Conservation (phyloP, 2,797 vertebrate genomes). For the Trichosurus vulpecula region DNA sequence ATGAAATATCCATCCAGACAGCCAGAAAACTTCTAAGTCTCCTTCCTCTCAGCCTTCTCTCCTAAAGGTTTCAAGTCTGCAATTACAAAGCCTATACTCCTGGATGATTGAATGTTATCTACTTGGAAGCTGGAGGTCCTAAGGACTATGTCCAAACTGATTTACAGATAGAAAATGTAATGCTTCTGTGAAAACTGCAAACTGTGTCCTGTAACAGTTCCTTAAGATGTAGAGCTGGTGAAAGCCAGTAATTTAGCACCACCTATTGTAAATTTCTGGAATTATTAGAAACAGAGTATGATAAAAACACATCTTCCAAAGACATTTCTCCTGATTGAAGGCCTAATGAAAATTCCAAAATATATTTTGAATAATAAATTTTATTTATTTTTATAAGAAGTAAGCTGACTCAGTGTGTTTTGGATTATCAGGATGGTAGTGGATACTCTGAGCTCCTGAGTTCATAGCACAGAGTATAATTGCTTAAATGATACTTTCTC, state of each 20-base stretch:
- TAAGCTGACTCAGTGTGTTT: not conserved
- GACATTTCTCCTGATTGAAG: not conserved
- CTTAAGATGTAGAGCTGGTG: conserved; percentile 42
- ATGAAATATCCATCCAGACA: not conserved
- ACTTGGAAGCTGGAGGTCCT: not conserved
- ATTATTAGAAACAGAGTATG: not conserved
- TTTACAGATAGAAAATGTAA: not conserved
- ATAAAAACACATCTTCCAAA: not conserved
- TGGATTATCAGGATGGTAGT: not conserved
- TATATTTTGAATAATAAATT: not conserved
- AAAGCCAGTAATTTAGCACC: not conserved
- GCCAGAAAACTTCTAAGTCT: not conserved
- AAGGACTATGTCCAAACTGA: not conserved
- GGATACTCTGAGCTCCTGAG: not conserved
- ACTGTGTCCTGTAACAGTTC: not conserved
- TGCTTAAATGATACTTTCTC: not conserved
- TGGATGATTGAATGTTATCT: not conserved
- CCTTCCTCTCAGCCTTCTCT: not conserved
- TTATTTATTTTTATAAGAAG: not conserved
- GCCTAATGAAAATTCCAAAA: not conserved
- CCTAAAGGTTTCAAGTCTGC: not conserved
- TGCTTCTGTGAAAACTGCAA: not conserved
- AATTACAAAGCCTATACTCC: not conserved
- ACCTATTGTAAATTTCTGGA: conserved; percentile 35
- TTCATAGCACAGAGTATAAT: not conserved